Evolutionary conservation across 2,888 invertebrate genomes (phyloP).

Genomic region (Sericinus montela): DNA sequence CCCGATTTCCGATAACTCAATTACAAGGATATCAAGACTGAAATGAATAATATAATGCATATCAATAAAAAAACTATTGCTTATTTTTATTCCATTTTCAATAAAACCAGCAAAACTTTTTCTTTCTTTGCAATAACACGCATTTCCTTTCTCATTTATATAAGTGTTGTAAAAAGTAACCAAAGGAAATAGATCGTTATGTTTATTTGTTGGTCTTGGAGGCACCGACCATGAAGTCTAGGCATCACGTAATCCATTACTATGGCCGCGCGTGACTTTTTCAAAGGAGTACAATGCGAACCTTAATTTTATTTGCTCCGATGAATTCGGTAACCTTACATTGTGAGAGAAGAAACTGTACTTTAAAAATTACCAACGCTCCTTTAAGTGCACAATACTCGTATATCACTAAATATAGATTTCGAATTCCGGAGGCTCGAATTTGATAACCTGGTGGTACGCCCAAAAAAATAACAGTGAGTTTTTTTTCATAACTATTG

Average conservation of each 20-base stretch:
- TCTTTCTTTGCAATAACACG: conserved; percentile 11
- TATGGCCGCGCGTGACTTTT: conserved; percentile 52
- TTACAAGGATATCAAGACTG: no score
- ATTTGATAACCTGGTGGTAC: no score
- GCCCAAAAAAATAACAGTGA: no score
- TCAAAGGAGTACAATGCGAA: conserved; percentile 33
- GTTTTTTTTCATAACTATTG: no score
- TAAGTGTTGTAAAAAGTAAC: conserved; percentile 7
- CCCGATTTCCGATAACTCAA: no score
- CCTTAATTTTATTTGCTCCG: conserved; percentile 55
- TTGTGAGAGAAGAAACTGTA: background rate
- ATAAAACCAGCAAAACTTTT: background rate
- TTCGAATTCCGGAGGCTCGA: no score
- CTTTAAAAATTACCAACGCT: no score
- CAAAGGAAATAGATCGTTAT: conserved; percentile 32
- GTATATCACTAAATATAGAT: no score
- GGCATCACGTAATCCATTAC: conserved; percentile 69
- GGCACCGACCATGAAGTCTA: conserved; percentile 16
- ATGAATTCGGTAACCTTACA: background rate
- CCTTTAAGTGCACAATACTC: no score
- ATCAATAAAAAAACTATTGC: no score
- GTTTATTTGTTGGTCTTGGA: conserved; percentile 28
- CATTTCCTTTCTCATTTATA: conserved; percentile 8
- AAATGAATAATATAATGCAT: no score
- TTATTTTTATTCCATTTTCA: no score